Evolutionary conservation across 2,797 vertebrate genomes (phyloP), one percentile per base, ranked within the genome.

Genomic region (Phoeniculus purpureus): DNA sequence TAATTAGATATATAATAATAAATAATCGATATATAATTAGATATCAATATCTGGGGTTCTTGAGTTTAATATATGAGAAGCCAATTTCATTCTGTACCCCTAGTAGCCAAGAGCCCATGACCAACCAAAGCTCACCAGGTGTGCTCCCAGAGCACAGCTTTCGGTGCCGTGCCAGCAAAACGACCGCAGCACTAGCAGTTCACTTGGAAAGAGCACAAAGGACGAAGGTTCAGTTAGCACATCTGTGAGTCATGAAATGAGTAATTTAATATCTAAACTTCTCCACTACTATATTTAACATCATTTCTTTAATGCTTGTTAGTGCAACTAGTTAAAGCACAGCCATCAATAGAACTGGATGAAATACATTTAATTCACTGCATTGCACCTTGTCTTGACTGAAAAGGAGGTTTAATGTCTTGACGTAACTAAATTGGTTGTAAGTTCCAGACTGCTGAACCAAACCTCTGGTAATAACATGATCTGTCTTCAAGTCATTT

Each of bases 401-500:
- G 90, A 88, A 96, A 86, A 89, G 51, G 45, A 71, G 6, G 55
- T 83, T 91, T 79, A 75, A 66, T 88, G 50, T 45, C 45, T 77
- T 94, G 95, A 87, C 73, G 82, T 93, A 93, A 85, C 93, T 94
- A 91, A 96, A 97, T 92, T 94, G 88, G 73, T 88, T 95, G 37
- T 73, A 95, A 89, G 84, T 96, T 97, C 91, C 94, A 96, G 94
- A 85, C 89, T 92, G 85, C 79, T 97, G 97, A 96, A 97, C 95
- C 94, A 92, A 97, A 89, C 62, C 82, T 95, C 70, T 87, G 84
- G 60, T 94, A 96, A 97, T 88, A 95, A 97, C 94, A 97, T 71
- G 77, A 92, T 96, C 92, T 95, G 94, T 96, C 97, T 96, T 94
- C 65, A 61, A 83, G 70, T 91, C 75, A 88, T 87, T 94, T 90